Evolutionary conservation across 2,888 invertebrate genomes (phyloP).

Genomic region (Laspeyria flexula): DNA sequence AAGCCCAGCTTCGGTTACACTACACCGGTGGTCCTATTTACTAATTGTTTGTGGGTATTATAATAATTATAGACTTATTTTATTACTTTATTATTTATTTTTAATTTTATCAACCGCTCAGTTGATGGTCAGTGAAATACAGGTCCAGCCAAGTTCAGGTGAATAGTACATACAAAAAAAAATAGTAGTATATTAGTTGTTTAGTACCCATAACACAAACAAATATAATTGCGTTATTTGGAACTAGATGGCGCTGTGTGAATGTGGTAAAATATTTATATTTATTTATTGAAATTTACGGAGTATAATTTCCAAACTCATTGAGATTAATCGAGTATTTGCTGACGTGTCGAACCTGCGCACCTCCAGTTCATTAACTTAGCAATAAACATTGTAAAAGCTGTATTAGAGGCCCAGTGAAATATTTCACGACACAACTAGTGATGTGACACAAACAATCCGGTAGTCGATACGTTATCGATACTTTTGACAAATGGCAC

Average conservation of each 20-base stretch:
- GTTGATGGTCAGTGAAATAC: too few relatives aligned
- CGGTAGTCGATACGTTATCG: constrained; percentile 57
- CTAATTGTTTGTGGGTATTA: constrained; percentile 22
- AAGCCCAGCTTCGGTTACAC: constrained; percentile 38
- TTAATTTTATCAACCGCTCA: too few relatives aligned
- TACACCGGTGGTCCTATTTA: constrained; percentile 40
- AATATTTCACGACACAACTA: constrained; percentile 43
- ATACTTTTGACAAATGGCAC: constrained; percentile 50
- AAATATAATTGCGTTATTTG: too few relatives aligned
- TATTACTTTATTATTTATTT: too few relatives aligned
- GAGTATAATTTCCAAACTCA: not conserved
- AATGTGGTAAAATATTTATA: too few relatives aligned
- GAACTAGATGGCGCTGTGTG: too few relatives aligned
- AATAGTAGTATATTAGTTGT: too few relatives aligned
- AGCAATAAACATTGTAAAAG: constrained; percentile 50
- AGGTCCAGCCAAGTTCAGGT: too few relatives aligned
- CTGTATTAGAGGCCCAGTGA: constrained; percentile 54
- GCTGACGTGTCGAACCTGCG: constrained; percentile 29
- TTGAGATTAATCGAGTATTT: constrained; percentile 29
- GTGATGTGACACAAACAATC: constrained; percentile 54
- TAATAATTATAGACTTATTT: not conserved
- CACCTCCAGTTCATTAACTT: constrained; percentile 36
- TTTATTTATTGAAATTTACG: too few relatives aligned
- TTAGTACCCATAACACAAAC: too few relatives aligned
- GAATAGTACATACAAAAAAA: too few relatives aligned